Base-by-base conservation (phyloP, 2,888 invertebrate genomes). In the Amblyjoppa fuscipennis region DNA sequence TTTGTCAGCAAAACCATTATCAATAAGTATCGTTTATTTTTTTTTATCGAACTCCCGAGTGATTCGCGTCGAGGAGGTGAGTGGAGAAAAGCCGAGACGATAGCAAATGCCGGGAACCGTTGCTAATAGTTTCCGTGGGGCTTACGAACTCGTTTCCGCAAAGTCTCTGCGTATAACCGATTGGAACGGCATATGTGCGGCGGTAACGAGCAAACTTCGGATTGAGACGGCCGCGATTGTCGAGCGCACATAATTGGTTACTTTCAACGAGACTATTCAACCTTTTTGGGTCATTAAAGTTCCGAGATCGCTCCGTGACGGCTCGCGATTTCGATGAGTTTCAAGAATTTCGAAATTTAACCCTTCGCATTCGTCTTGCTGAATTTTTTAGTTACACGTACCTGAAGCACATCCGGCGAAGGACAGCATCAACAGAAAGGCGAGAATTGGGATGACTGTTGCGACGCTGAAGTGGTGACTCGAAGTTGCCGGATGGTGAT, bases 351-450 rank as follows among this genome's bases (percentile, higher is more conserved):
- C 68, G 25, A 13, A 25, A 20, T 11, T 49, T 9, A 56, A 49
- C 16, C 13, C 4, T 49, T 49, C 4, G 1, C 45, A 49, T 49
- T 13, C 45, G 16, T 49, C 2, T 61, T 16, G 31, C 13, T 2
- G 49, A 66, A 4, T 34, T 73, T 91, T 51, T 28, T 13, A 28
- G 9, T 56, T 2, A 28, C 16, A 77, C 93, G 92, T 94, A 96
- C 96, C 96, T 94, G 96, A 95, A 83, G 95, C 95, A 89, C 95
- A 95, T 91, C 96, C 96, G 28, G 95, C 95, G 83, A 96, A 95
- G 88, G 95, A 96, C 87, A 96, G 94, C 82, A 96, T 93, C 80
- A 96, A 94, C 53, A 96, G 93, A 41, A 96, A 80, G 34, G 87
- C 87, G 76, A 90, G 85, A 34, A 84, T 81, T 69, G 89, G 88